Base-by-base conservation (phyloP, 2,888 invertebrate species). In the Deilephila porcellus region DNA sequence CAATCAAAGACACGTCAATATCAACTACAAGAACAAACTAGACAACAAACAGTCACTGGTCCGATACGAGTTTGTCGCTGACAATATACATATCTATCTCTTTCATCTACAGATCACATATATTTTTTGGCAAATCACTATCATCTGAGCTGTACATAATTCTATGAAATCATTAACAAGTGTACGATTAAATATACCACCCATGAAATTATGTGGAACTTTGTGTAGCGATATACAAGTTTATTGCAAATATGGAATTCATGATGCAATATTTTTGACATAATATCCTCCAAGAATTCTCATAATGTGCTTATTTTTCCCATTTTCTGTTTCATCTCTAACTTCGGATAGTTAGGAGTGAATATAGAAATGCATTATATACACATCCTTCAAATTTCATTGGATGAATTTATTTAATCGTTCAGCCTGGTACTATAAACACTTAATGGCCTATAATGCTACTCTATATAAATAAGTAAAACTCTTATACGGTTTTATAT, bases 1-100 rank as follows among this genome's bases (percentile, higher is more conserved):
- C 93, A 89, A 90, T 90, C 93, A 93, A 93, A 91, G 91, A 92
- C 90, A 90, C 91, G 86, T 90, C 87, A 90, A 88, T 89, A 90
- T 86, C 83, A 83, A 87, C 92, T 93, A 93, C 90, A 76, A 88
- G 90, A 92, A 91, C 88, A 89, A 85, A 88, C 89, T 89, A 90
- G 83, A 87, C 90, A 90, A 90, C 89, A 89, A 90, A 91, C 91
- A 88, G 85, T 89, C 90, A 91, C 90, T 92, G 93, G 93, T 93
- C 93, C 92, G 87, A 90, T 86, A 87, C 14, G 76, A 74, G 87
- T 90, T 89, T 89, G 87, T 90, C 84, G 85, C 80, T 83, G 85
- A 85, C 82, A 85, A 83, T 81, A 86, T 79, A 79, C 74, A 67
- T 52, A 79, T 74, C 76, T 88, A 87, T 85, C 79, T 88, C 81